A percentile compares a stretch with the other conserved stretches of the same genome.
Conservation (phyloP, 2,888 invertebrate species). For the Papilio demoleus region DNA sequence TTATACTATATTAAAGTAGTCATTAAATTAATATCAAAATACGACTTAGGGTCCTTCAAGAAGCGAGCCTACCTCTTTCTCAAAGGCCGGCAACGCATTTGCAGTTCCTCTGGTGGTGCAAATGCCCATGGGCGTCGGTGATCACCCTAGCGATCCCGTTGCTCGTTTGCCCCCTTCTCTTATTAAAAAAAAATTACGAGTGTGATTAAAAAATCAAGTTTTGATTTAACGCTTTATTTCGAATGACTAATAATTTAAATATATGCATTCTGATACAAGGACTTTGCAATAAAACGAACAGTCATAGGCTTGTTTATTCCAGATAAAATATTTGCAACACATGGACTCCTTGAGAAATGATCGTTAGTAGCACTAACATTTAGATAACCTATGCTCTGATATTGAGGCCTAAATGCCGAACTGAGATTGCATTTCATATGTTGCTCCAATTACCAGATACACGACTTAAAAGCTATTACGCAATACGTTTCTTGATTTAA, state of each 20-base stretch:
- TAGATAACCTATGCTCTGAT: constrained; percentile 64
- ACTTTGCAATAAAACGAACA: constrained; percentile 40
- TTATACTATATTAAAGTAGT: too few species aligned
- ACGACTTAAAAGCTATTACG: background rate
- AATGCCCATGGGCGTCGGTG: too few species aligned
- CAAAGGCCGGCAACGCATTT: too few species aligned
- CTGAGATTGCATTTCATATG: constrained; percentile 52
- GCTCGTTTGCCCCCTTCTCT: too few species aligned
- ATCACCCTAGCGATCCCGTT: too few species aligned
- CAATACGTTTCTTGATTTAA: background rate
- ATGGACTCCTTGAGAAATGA: constrained; percentile 24
- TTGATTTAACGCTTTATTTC: constrained; percentile 9
- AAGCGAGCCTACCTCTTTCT: too few species aligned
- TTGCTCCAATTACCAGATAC: constrained; percentile 42
- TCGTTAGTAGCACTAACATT: constrained; percentile 50
- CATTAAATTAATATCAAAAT: too few species aligned
- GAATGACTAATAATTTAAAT: constrained; percentile 10
- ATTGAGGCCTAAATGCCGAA: constrained; percentile 55
- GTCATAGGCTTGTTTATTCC: constrained; percentile 41
- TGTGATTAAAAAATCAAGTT: background rate
- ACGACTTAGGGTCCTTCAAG: too few species aligned
- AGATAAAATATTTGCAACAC: constrained; percentile 34
- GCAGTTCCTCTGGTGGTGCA: too few species aligned
- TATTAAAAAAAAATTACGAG: background rate
- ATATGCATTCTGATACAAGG: constrained; percentile 22